Base-by-base conservation (phyloP, 1,140 invertebrate species). In the Linepithema humile region DNA sequence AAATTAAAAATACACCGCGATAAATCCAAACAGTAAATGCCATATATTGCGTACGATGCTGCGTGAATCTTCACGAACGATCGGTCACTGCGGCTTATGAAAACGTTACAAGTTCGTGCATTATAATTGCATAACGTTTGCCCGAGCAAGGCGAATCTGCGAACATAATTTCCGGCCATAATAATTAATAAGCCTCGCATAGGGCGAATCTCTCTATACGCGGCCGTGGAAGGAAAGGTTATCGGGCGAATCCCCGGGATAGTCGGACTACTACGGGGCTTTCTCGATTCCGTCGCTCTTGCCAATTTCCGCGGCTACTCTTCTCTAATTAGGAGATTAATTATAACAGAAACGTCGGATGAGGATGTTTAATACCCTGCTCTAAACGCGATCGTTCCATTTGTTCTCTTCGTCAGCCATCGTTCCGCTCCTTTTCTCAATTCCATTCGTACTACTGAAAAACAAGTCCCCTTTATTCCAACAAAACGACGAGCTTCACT, bases 301-400 rank as follows among this genome's bases (percentile, higher is more conserved):
- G 65, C 64, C 83, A 87, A 85, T 90, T 90, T 89, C 82, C 83
- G 77, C 43, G 48, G 35, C 20, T 59, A 57, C 70, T 83, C 50
- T 62, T 72, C 78, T 87, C 74, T 91, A 91, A 91, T 92, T 92
- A 91, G 78, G 70, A 90, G 83, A 91, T 91, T 90, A 91, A 91
- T 90, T 90, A 87, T 84, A 87, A 26, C 88, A 70, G 62, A 88
- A 86, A 86, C 64, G 80, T 88, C 80, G 83, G 75, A 38, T 20
- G 23, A 55, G 67, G 67, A 83, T 80, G 85, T 90, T 90, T 85
- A 87, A 90, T 88, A 85, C 35, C 62, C 23, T 43, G 82, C 23
- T 35, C 50, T 78, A 38, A 72, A 23, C 40, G 65, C 80, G 50
- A 87, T 85, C 72, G 65, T 82, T 85, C 48, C 38, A 59, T 80